Evolutionary conservation across 2,797 vertebrate species (phyloP).

Genomic region (Capromys pilorides): DNA sequence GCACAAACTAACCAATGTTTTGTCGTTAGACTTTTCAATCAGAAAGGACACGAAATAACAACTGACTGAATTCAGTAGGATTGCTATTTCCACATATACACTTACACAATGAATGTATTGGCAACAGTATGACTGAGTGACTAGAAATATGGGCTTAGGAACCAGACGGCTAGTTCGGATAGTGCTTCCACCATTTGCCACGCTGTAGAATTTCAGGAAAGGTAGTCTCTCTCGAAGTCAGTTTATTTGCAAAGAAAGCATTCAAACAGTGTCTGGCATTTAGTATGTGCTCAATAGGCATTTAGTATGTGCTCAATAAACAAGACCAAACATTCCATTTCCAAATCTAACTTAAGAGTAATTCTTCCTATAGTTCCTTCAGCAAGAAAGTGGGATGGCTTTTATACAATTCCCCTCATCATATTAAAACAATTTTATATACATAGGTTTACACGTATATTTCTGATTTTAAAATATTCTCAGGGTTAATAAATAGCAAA

Average conservation of each 20-base stretch:
- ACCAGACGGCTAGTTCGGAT: background rate
- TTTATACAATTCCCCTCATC: background rate
- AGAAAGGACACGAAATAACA: conserved; percentile 11
- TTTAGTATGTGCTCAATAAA: background rate
- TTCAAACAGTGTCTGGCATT: background rate
- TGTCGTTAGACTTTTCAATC: background rate
- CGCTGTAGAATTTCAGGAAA: background rate
- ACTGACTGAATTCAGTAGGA: background rate
- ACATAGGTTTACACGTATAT: background rate
- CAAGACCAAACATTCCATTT: conserved; percentile 20
- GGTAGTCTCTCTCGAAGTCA: background rate
- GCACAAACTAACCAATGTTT: background rate
- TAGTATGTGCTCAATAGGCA: conserved; percentile 30
- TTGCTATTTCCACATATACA: background rate
- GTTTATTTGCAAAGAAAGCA: background rate
- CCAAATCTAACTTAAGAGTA: conserved; percentile 15
- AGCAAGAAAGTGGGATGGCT: conserved; percentile 28
- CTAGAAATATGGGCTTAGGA: background rate
- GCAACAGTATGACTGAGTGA: background rate
- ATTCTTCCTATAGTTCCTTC: background rate
- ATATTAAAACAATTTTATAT: background rate
- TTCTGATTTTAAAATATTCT: conserved; percentile 30
- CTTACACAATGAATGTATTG: background rate
- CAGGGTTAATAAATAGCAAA: background rate
- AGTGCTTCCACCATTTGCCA: background rate